Evolutionary conservation across 2,888 invertebrate species (phyloP), one percentile per base, ranked within the genome.

Genomic region (Drosophila paramelanica): DNA sequence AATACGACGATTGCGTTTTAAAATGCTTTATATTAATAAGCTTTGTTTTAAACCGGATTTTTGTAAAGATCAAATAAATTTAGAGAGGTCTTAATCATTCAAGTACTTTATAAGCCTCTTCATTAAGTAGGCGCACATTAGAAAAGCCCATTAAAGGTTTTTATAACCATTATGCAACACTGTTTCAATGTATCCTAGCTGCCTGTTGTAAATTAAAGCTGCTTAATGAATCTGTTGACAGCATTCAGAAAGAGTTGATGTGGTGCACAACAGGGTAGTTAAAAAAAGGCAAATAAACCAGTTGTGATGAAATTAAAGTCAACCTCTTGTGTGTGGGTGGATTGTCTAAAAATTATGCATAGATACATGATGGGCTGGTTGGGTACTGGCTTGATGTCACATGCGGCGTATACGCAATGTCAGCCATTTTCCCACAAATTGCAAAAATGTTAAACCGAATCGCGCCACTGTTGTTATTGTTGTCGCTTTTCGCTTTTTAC

Each of bases 291-390:
- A 27, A 51, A 31, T 14, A 33, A 27, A 41, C 25, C 10, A 42
- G 14, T 45, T 25, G 17, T 61, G 79, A 82, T 82, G 73, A 68
- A 64, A 77, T 77, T 80, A 67, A 69, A 73, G 73, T 51, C 72
- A 81, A 51, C 69, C 72, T 60, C 52, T 49, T 81, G 70, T 52
- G 23, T 23, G 56, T 49, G 25, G 25, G 6, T 11, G 51, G 70
- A 39, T 43, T 64, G 62, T 49, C 65, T 53, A 73, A 79, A 82
- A 83, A 77, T 80, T 67, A 80, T 86, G 73, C 67, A 81, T 66
- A 73, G 81, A 80, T 59, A 61, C 13, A 47, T 53, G 56, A 55
- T 17, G 41, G 56, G 46, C 13, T 49, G 52, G 33, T 42, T 61
- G 5, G 52, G 43, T 43, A 50, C 41, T 51, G 49, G 46, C 49